These are phyloP conservation scores for Vimba vimba DNA, from an alignment of 2,113 vertebrate genomes.

Conservation along the genomic window DNA sequence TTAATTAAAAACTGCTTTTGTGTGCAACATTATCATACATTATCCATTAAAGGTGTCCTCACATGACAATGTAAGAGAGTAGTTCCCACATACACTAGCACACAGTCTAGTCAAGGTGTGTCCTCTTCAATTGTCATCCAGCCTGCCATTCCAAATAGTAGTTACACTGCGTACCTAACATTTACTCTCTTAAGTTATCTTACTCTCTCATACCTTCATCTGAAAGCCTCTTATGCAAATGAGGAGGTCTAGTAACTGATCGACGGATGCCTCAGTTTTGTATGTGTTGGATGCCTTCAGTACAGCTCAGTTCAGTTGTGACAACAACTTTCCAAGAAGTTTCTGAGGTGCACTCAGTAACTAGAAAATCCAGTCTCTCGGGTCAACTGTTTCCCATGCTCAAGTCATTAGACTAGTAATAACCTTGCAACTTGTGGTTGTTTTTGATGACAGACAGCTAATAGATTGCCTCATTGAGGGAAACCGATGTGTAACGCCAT, in stretches of 20 bases:
- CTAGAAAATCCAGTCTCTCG: constrained; percentile 48
- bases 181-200: constrained; percentile 12
- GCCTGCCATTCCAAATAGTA: constrained; percentile 14
- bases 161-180: constrained; percentile 1
- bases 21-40: neutral
- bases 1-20: neutral
- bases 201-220: neutral
- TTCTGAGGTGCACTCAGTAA: neutral
- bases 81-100: constrained; percentile 11
- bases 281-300: neutral
- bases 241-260: neutral
- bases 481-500: neutral
- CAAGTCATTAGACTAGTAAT: neutral
- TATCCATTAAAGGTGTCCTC: neutral
- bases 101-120: constrained; percentile 31
- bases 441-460: neutral
- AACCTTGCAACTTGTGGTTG: neutral
- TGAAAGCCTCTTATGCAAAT: neutral
- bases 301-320: neutral
- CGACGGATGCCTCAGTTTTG: neutral
- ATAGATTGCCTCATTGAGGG: neutral
- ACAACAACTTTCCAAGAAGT: neutral
- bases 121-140: neutral
- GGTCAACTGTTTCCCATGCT: constrained; percentile 45
- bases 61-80: neutral